A percentile compares a stretch with the other conserved stretches of the same genome.
phyloP scores from a whole-genome alignment of 2,888 invertebrate genomes.

The Endomychus coccineus region DNA sequence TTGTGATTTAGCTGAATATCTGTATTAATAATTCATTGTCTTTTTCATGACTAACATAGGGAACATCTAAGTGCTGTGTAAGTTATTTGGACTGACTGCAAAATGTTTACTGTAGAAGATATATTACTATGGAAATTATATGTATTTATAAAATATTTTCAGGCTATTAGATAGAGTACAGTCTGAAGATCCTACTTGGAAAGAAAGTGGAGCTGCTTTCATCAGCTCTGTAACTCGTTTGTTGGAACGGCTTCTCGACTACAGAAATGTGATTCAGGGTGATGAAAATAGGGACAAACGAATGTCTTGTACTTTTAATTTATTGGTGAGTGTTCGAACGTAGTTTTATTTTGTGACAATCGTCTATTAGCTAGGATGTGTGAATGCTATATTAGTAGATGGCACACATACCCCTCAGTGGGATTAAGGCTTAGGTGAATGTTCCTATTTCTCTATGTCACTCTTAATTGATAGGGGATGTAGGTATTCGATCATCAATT shows the following conservation, averaged over 20 bases:
- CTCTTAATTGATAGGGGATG: no score
- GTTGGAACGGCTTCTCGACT: constrained; percentile 83
- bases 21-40: constrained; percentile 1
- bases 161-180: constrained; percentile 81
- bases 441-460: no score
- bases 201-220: constrained; percentile 86
- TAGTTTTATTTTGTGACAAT: constrained; percentile 8
- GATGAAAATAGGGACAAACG: constrained; percentile 91
- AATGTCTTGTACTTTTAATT: constrained; percentile 94
- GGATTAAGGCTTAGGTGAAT: no score
- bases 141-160: constrained; percentile 12
- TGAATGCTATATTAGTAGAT: no score
- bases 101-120: no score
- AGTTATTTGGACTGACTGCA: constrained; percentile 47
- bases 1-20: no score
- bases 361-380: no score
- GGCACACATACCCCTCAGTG: no score
- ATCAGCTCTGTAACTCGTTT: constrained; percentile 86
- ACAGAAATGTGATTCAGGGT: constrained; percentile 90
- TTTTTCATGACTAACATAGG: constrained; percentile 49
- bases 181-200: constrained; percentile 79
- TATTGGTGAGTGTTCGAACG: constrained; percentile 56
- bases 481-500: no score
- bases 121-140: no score
- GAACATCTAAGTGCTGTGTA: constrained; percentile 90